Percentiles rank a stretch among this genome's conserved stretches.
Conservation (phyloP, 2,797 vertebrate genomes). For the Pitangus sulphuratus region DNA sequence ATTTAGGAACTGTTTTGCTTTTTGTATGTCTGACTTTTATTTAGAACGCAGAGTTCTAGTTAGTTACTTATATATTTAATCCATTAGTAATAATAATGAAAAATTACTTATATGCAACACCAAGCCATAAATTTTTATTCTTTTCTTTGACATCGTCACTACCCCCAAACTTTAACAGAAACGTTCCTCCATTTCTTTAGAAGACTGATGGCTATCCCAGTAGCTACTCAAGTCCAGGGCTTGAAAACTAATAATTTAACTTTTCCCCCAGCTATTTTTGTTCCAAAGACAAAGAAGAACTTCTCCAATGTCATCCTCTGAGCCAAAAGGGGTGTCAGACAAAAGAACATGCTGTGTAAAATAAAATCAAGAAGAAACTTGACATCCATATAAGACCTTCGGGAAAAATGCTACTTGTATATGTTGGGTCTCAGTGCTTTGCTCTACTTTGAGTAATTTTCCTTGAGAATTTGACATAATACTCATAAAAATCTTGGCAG, state of each 20-base stretch:
- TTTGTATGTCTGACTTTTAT: background rate
- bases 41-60: background rate
- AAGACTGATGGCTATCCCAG: background rate
- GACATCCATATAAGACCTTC: background rate
- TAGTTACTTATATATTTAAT: background rate
- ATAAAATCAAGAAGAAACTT: background rate
- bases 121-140: background rate
- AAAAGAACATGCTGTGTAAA: background rate
- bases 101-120: background rate
- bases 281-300: constrained; percentile 3
- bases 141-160: background rate
- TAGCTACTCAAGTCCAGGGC: background rate
- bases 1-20: background rate
- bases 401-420: background rate
- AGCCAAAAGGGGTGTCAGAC: constrained; percentile 5
- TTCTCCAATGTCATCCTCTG: background rate
- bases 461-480: background rate
- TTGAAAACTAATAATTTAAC: background rate
- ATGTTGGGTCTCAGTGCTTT: background rate
- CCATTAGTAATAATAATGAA: background rate
- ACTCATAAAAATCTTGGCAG: background rate
- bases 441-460: constrained; percentile 2
- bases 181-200: background rate
- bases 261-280: background rate
- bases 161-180: background rate